phyloP scores from a whole-genome alignment of 2,113 vertebrate genomes.

The Gnathonemus longibarbis region DNA sequence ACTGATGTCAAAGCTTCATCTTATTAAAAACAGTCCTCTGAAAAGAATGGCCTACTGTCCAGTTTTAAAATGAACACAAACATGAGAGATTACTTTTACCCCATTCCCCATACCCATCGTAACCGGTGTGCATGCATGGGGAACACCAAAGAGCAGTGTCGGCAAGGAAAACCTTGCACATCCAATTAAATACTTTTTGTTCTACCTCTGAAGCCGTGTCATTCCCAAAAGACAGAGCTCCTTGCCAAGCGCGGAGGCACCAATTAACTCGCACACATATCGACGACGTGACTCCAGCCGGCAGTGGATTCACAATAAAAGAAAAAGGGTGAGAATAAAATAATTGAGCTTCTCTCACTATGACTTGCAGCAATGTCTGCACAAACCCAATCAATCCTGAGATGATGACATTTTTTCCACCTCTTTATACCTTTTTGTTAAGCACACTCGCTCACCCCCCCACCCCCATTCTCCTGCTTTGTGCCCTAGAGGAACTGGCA shows the following conservation, averaged over 20 bases:
- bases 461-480: not conserved
- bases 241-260: constrained; percentile 26
- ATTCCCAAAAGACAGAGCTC: constrained; percentile 39
- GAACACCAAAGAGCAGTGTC: not conserved
- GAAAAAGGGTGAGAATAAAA: constrained; percentile 27
- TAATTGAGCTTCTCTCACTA: constrained; percentile 8
- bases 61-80: constrained; percentile 1
- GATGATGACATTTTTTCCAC: constrained; percentile 15
- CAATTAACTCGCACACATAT: constrained; percentile 38
- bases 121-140: not conserved
- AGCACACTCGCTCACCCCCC: not conserved
- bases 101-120: not conserved
- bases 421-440: constrained; percentile 2
- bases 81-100: not conserved
- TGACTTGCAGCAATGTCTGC: constrained; percentile 18
- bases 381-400: constrained; percentile 31
- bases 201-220: constrained; percentile 37
- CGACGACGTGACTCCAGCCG: constrained; percentile 23
- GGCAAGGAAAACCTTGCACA: constrained; percentile 23
- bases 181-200: constrained; percentile 47
- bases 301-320: constrained; percentile 29
- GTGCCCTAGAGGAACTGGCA: not conserved
- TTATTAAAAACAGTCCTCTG: not conserved
- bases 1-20: not conserved
- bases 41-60: not conserved